These are phyloP conservation scores for Oryzias melastigma DNA, from an alignment of 2,113 vertebrate species.

Conservation along the genomic window DNA sequence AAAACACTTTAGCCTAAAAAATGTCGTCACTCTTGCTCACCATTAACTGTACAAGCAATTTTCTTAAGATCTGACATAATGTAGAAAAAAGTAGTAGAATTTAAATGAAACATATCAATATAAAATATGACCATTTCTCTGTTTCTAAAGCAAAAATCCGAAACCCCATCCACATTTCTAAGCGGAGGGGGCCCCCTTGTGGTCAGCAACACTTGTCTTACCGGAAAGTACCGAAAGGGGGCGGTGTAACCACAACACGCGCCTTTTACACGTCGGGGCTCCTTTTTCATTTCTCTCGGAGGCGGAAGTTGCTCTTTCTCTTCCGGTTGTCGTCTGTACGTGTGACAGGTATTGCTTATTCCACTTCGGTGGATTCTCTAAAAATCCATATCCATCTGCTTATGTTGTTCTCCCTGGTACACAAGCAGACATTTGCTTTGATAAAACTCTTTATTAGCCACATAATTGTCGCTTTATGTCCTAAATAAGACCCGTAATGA, in stretches of 20 bases:
- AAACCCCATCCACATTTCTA: no score
- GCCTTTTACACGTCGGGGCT: fast-evolving
- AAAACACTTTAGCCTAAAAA: no score
- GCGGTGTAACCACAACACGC: neutral
- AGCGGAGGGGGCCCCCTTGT: no score
- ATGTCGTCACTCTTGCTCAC: no score
- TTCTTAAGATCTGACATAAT: no score
- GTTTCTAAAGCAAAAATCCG: no score
- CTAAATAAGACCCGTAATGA: neutral
- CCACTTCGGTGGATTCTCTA: neutral
- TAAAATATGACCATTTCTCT: no score
- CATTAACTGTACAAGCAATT: no score
- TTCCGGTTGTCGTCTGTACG: constrained; percentile 75
- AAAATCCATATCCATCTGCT: constrained; percentile 67
- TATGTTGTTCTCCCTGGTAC: neutral
- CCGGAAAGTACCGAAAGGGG: neutral
- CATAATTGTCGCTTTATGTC: neutral
- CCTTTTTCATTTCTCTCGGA: constrained; percentile 35
- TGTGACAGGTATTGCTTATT: constrained; percentile 66
- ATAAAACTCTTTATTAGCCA: neutral
- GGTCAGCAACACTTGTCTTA: neutral
- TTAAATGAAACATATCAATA: no score
- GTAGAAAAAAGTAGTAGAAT: no score
- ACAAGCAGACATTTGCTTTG: fast-evolving
- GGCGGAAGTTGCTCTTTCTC: constrained; percentile 44